phyloP scores from a whole-genome alignment of 2,888 invertebrate species.

The Hipparchia sbordonii region DNA sequence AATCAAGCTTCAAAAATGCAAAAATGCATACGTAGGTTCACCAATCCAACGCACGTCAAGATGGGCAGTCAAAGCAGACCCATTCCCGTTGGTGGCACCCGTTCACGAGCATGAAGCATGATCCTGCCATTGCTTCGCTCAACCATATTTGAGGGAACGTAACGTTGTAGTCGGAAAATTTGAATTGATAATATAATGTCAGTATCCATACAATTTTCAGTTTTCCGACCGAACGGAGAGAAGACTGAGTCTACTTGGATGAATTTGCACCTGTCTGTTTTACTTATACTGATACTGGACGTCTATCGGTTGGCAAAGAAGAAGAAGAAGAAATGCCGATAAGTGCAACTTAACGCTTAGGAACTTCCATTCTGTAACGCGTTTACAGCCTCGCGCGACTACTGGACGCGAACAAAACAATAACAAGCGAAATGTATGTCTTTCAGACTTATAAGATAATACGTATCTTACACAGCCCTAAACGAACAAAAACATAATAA shows the following conservation, averaged over 20 bases:
- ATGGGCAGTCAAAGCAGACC: too few relatives aligned
- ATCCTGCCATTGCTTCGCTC: too few relatives aligned
- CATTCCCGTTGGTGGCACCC: too few relatives aligned
- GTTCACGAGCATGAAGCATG: too few relatives aligned
- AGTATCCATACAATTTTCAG: conserved; percentile 7
- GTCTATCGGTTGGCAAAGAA: too few relatives aligned
- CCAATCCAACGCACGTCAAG: too few relatives aligned
- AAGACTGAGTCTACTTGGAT: neutral
- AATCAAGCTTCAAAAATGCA: too few relatives aligned
- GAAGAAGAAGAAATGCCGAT: neutral
- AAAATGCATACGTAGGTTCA: too few relatives aligned
- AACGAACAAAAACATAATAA: conserved; percentile 69
- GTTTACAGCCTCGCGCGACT: conserved; percentile 48
- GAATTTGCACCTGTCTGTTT: too few relatives aligned
- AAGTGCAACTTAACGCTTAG: neutral
- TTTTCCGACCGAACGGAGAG: neutral
- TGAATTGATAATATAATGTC: conserved; percentile 7
- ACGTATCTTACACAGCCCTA: conserved; percentile 65
- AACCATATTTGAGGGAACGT: too few relatives aligned
- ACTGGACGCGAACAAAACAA: conserved; percentile 50
- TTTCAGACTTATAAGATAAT: conserved; percentile 53
- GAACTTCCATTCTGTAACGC: conserved; percentile 41
- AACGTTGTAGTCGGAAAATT: conserved; percentile 25
- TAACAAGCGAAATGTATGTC: conserved; percentile 55
- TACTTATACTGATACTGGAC: too few relatives aligned